These are phyloP conservation scores for Vesta saturnalis DNA, from an alignment of 2,888 invertebrate species.

Conservation along the genomic window DNA sequence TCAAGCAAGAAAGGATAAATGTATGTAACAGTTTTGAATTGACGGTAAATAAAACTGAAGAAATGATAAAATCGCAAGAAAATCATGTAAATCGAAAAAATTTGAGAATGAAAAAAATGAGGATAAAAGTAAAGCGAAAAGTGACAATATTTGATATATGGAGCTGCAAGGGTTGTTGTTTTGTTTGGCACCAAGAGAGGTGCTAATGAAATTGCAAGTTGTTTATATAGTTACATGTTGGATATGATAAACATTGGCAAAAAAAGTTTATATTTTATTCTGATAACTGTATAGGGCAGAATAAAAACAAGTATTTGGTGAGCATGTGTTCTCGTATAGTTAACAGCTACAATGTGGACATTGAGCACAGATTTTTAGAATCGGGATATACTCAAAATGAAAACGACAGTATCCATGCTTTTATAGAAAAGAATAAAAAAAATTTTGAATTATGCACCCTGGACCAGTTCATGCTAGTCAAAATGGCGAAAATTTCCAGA, in stretches of 20 bases:
- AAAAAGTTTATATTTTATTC: too few relatives aligned
- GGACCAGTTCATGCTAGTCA: background rate
- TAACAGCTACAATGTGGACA: background rate
- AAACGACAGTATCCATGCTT: background rate
- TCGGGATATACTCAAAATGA: background rate
- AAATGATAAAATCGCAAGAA: background rate
- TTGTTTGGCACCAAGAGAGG: background rate
- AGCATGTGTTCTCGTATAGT: background rate
- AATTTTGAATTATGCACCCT: background rate
- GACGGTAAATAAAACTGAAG: too few relatives aligned
- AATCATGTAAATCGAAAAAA: background rate
- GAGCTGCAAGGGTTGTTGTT: background rate
- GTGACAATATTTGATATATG: background rate
- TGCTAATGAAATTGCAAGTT: background rate
- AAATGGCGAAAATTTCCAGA: background rate
- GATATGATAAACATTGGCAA: too few relatives aligned
- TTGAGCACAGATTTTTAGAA: background rate
- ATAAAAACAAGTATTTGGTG: background rate
- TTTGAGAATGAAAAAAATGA: background rate
- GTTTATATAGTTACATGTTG: background rate
- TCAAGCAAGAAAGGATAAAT: background rate
- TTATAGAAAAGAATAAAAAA: background rate
- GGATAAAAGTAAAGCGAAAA: background rate
- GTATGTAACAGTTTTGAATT: background rate
- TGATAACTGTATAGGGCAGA: too few relatives aligned